A percentile compares a stretch with the other conserved stretches of the same genome.
Conservation (phyloP, 2,113 vertebrate genomes). For the Bubo bubo region DNA sequence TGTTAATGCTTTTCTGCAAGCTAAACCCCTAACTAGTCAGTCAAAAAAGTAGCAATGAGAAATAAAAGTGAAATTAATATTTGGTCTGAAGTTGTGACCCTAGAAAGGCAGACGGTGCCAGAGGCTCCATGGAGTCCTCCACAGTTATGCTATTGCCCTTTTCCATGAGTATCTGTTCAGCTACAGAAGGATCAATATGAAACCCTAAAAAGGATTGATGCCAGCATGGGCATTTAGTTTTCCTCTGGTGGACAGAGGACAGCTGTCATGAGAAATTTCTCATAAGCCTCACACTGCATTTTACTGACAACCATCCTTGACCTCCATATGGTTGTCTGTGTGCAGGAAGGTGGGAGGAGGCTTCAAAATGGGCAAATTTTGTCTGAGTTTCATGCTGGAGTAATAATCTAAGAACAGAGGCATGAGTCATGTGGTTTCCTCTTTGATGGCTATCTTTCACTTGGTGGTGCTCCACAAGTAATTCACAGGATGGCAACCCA, state of each 20-base stretch:
- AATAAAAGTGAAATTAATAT: not conserved
- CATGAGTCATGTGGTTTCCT: fast-evolving
- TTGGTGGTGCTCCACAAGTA: not conserved
- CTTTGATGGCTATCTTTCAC: not conserved
- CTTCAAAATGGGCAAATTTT: not conserved
- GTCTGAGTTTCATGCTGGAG: not conserved
- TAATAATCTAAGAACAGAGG: not conserved
- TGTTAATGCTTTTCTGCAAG: not conserved
- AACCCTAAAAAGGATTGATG: not conserved
- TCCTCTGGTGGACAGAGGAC: not conserved
- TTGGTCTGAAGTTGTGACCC: not conserved
- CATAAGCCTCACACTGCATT: not conserved
- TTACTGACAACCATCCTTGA: not conserved
- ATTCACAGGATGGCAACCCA: not conserved
- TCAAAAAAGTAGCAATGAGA: not conserved
- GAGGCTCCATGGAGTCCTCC: not conserved
- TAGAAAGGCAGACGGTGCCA: not conserved
- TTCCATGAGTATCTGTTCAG: not conserved
- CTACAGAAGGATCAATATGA: not conserved
- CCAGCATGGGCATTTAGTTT: not conserved
- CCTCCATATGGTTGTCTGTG: not conserved
- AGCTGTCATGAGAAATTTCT: not conserved
- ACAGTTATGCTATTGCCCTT: not conserved
- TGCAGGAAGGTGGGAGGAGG: not conserved
- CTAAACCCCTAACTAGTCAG: fast-evolving